Evolutionary conservation across 2,113 vertebrate species (phyloP), one percentile per base, ranked within the genome.

Genomic region (Vulpes vulpes): DNA sequence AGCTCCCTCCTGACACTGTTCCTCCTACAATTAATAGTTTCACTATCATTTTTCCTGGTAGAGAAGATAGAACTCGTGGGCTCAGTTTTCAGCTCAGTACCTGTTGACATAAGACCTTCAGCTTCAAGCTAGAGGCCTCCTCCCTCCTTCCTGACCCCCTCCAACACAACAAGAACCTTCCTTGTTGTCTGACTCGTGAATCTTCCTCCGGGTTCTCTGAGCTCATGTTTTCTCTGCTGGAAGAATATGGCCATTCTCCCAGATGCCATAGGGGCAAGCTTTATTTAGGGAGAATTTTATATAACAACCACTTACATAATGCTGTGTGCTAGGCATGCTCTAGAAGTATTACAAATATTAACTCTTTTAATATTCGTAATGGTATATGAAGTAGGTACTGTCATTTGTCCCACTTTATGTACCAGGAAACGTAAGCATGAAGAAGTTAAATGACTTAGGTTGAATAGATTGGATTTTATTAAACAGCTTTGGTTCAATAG

Each of bases 211-310:
- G 74, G 10, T 23, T 76, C 74, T 74, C 38, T 74, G 25, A 55
- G 51, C 27, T 67, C 38, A 7, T 38, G 12, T 11, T 92, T 81
- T 51, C 49, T 86, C 89, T 59, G 43, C 59, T 76, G 25, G 11
- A 85, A 60, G 43, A 62, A 55, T 2, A 35, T 35, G 51, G 38
- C 65, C 80, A 11, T 89, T 85, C 65, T 93, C 84, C 71, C 55
- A 51, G 49, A 55, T 85, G 22, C 59, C 11, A 0, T 32, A 32
- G 80, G 35, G 12, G 49, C 84, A 71, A 73, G 79, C 53, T 92
- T 64, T 79, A 92, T 84, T 89, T 73, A 84, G 84, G 51, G 38
- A 78, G 53, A 23, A 79, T 71, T 79, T 89, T 93, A 73, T 71
- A 2, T 76, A 71, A 89, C 60, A 89, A n/a, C 51, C 67, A 53